Evolutionary conservation across 2,888 invertebrate genomes (phyloP), one percentile per base, ranked within the genome.

Genomic region (Ophion costatus): DNA sequence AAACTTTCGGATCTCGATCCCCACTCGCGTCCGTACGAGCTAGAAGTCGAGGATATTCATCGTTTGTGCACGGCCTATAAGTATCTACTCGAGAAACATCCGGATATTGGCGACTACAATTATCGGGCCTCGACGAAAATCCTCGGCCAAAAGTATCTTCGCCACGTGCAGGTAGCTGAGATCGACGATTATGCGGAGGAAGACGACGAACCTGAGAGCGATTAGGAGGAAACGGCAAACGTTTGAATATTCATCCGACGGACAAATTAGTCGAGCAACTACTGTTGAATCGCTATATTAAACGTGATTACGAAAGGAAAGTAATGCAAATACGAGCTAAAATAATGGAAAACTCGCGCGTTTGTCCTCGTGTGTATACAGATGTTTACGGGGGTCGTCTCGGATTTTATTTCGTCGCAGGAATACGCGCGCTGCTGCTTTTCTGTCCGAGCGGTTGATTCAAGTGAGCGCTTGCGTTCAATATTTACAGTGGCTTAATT

Each of bases 1-100:
- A 94, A 95, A 84, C 92, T 96, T 81, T 96, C 98, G 0, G 97
- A 97, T 77, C 94, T 98, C 0, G 95, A 97, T 90, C 96, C 96
- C 0, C 94, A 95, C 0, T 94, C 95, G 0, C 95, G 97, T 90
- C 96, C 98, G 0, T 97, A 95, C 90, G 95, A 97, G 92, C 94
- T 99, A 73, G 95, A 96, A 0, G 96, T 98, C 79, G 95, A 96
- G 79, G 98, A 99, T 91, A 96, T 98, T 92, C 95, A 96, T 10
- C 95, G 96, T 89, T 92, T 99, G 79, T 96, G 97, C 89, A 95
- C 96, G 88, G 97, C 96, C 1, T 99, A 98, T 92, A 95, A 95
- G 88, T 95, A 96, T 86, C 95, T 98, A 57, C 95, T 97, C 86
- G 94, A 95, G 80, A 94, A 95, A 88, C 94, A 96, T 94, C 97